Base-by-base conservation (phyloP, 2,113 vertebrate species). In the Plestiodon gilberti region DNA sequence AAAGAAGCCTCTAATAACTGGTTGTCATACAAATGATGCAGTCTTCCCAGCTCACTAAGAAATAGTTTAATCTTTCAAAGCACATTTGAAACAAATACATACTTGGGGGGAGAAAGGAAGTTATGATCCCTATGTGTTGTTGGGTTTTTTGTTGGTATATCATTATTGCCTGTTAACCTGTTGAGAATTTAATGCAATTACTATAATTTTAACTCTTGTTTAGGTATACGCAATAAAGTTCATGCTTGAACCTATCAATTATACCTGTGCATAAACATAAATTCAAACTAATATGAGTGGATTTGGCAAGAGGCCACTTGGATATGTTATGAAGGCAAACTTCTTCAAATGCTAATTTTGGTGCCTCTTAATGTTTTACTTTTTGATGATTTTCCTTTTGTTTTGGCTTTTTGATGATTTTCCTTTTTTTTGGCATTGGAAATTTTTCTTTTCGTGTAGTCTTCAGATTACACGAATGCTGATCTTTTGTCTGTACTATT, bases 41-140 rank as follows among this genome's bases (percentile, higher is more conserved):
- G 91, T 94, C 91, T 93, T 94, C 79, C 93, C 94, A 93, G 78
- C 95, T 90, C 86, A 81, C 95, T 94, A 94, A 91, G 92, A 92
- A 92, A 85, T 93, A 74, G 85, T 90, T 81, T 92, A 90, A 91
- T 96, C 90, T 94, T 93, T 96, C 87, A 87, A 92, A 83, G 90
- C 92, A 91, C 93, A 94, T 96, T 95, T 96, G 93, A 96, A 95
- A 95, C 86, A 88, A 96, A 93, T 88, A 84, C 91, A 93, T 95
- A 89, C 88, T 94, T 87, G 89, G 67, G 13, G 55, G 28, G 73
- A 9, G 38, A 79, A n/a, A 62, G 65, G 14, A 14, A 74, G 25
- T 94, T 87, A 91, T 93, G 87, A 43, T 6, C 6, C 86, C 67
- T 52, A 17, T 13, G 3, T 67, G 28, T 25, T 14, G 0, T 93